Base-by-base conservation (phyloP, 2,797 vertebrate genomes). In the Rousettus madagascariensis region DNA sequence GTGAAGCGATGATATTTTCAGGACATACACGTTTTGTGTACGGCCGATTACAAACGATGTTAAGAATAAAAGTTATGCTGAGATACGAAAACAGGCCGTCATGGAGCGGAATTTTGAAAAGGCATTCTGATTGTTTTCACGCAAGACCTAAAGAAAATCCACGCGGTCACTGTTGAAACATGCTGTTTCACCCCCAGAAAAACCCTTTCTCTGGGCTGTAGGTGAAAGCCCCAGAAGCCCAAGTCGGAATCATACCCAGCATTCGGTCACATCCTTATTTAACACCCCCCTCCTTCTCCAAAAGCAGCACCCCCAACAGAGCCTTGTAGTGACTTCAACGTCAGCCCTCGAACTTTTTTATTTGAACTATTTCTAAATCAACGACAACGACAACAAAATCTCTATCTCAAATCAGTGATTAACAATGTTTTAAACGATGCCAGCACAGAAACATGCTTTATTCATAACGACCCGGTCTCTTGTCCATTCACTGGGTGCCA, bases 401-500 rank as follows among this genome's bases (percentile, higher is more conserved):
- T 33, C 43, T 66, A 69, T 80, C 77, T 79, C 36, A 86, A 71
- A 33, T 8, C 8, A 10, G 51, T 51, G 16, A 46, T 79, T 51
- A 83, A 53, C 38, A 49, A 28, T 33, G 49, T 59, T 95, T 43
- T 12, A 4, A 77, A 46, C 43, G 36, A 55, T 3, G 16, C n/a
- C 36, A 22, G 55, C 30, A 74, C 33, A n/a, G 72, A 96, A 84
- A 53, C n/a, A 77, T 46, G 59, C 20, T 68, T 71, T 68, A 61
- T 63, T 83, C 63, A 90, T 55, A 59, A 43, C 4, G 26, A 55
- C 30, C 78, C 10, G 4, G 15, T 79, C 53, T 61, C 63, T 17
- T 24, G 57, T 53, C 55, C n/a, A 72, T 33, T 46, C 53, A 90
- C 28, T 55, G 46, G 28, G 41, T 55, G 38, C 6, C 30, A 92